Evolutionary conservation across 2,797 vertebrate genomes (phyloP).

Genomic region (Eurystomus glaucurus): DNA sequence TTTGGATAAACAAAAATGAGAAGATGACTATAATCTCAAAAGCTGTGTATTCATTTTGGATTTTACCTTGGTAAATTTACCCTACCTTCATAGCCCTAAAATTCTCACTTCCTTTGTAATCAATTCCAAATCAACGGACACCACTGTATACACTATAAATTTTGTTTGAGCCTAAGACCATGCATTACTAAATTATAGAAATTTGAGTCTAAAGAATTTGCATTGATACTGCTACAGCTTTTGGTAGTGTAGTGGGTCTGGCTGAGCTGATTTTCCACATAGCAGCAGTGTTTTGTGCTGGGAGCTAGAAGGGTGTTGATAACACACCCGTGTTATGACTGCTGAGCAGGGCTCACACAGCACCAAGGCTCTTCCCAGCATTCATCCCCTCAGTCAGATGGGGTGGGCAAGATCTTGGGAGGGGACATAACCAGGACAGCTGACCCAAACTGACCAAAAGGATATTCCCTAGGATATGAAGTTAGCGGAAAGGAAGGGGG

Average conservation of each 20-base stretch:
- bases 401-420: too few relatives aligned
- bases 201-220: neutral
- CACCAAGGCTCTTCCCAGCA: too few relatives aligned
- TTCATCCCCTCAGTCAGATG: too few relatives aligned
- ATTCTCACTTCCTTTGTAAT: neutral
- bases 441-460: too few relatives aligned
- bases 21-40: neutral
- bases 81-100: neutral
- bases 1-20: neutral
- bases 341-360: too few relatives aligned
- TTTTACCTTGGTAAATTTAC: neutral
- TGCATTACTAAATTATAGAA: neutral
- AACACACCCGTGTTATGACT: too few relatives aligned
- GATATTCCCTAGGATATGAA: too few relatives aligned
- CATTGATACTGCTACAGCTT: neutral
- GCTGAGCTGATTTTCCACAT: too few relatives aligned
- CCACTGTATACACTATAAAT: neutral
- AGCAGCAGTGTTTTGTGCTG: too few relatives aligned
- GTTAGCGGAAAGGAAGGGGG: too few relatives aligned
- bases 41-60: accelerated
- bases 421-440: too few relatives aligned
- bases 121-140: neutral
- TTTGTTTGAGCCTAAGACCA: neutral
- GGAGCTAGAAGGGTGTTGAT: too few relatives aligned
- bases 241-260: neutral